A percentile compares a stretch with the other conserved stretches of the same genome.
These are phyloP conservation scores for Stenotaenia linearis DNA, from an alignment of 2,888 invertebrate genomes.

Conservation along the genomic window DNA sequence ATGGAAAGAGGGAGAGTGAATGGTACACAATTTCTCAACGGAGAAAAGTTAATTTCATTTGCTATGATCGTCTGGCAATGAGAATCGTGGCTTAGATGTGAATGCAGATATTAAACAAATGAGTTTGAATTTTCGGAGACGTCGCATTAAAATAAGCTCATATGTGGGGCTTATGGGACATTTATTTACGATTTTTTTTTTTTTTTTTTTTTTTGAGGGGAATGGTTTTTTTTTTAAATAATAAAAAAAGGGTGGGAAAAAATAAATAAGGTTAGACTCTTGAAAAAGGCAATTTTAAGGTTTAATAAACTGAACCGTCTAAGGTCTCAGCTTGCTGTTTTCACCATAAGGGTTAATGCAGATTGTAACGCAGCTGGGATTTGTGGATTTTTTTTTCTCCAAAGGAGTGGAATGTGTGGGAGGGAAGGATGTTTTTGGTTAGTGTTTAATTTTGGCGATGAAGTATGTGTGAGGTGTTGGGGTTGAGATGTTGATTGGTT, in stretches of 20 bases:
- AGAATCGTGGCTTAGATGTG: constrained; percentile 7
- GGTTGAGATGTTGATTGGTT: too few relatives aligned
- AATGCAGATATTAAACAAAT: constrained; percentile 16
- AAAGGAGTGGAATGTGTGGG: background rate
- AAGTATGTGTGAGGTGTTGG: too few relatives aligned
- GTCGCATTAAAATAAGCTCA: background rate
- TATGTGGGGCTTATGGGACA: background rate
- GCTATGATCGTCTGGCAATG: background rate
- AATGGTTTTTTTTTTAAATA: too few relatives aligned
- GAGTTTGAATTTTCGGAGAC: constrained; percentile 1
- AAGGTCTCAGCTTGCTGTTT: background rate
- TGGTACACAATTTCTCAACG: background rate
- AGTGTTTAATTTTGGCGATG: background rate
- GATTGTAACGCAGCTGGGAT: background rate
- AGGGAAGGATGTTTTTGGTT: too few relatives aligned
- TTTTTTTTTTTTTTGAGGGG: too few relatives aligned
- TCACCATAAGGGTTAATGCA: background rate
- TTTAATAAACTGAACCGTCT: background rate
- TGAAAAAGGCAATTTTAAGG: background rate
- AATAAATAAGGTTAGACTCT: background rate
- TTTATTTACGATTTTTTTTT: background rate
- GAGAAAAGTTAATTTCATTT: constrained; percentile 18
- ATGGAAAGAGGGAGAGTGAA: background rate
- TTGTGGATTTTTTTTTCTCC: background rate
- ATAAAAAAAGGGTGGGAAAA: background rate